Conservation (phyloP, 2,113 vertebrate genomes). For the Odocoileus hemionus region DNA sequence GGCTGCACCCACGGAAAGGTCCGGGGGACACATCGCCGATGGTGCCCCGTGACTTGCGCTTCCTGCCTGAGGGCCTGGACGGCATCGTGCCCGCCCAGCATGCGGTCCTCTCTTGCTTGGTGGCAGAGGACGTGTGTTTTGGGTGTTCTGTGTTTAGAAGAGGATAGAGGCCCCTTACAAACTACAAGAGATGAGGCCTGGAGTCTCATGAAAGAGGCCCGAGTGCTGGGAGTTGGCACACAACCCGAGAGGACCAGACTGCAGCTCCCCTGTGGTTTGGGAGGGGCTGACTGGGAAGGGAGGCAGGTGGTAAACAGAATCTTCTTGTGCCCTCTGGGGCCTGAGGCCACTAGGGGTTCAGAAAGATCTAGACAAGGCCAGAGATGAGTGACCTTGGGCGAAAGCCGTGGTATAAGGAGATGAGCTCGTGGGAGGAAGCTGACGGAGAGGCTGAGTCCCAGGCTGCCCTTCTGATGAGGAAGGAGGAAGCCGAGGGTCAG, state of each 20-base stretch:
- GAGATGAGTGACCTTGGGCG: background rate
- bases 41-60: background rate
- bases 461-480: background rate
- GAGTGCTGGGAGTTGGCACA: background rate
- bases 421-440: background rate
- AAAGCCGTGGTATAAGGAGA: background rate
- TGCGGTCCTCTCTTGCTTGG: background rate
- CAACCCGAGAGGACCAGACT: background rate
- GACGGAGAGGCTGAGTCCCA: background rate
- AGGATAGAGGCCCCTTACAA: background rate
- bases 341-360: background rate
- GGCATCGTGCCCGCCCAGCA: background rate
- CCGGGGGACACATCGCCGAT: background rate
- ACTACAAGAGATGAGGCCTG: background rate
- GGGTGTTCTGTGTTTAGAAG: background rate
- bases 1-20: background rate
- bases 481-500: background rate
- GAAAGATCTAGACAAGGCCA: background rate
- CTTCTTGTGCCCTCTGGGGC: background rate
- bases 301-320: background rate
- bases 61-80: background rate
- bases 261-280: background rate
- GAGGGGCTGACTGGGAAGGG: background rate
- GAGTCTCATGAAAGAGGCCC: background rate
- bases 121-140: background rate